Evolutionary conservation across 2,888 invertebrate species (phyloP).

Genomic region (Brachynemurus nebulosus): DNA sequence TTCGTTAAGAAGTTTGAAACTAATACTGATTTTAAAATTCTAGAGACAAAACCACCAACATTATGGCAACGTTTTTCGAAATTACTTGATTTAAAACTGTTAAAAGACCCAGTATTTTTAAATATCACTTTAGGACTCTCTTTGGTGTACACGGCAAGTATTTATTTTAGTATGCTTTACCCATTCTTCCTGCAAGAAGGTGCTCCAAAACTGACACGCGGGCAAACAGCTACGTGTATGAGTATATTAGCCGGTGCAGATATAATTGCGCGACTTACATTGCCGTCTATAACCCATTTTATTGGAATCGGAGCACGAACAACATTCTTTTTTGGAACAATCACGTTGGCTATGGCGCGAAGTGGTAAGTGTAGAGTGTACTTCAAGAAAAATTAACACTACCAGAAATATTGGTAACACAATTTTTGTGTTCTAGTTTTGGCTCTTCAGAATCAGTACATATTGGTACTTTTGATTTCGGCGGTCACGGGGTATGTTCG

Average conservation of each 20-base stretch:
- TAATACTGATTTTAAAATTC: too few relatives aligned
- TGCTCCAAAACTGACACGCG: conserved; percentile 27
- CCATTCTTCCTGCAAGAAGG: conserved; percentile 50
- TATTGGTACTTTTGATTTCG: conserved; percentile 38
- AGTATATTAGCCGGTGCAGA: conserved; percentile 55
- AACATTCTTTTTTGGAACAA: conserved; percentile 46
- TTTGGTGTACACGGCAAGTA: conserved; percentile 49
- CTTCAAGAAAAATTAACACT: conserved; percentile 4
- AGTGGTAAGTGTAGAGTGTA: conserved; percentile 35
- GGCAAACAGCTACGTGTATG: conserved; percentile 52
- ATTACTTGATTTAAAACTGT: conserved; percentile 47
- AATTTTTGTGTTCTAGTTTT: conserved; percentile 34
- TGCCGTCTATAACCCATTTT: conserved; percentile 38
- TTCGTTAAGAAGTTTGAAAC: too few relatives aligned
- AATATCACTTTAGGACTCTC: conserved; percentile 54
- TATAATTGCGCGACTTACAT: conserved; percentile 46
- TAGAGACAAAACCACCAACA: too few relatives aligned
- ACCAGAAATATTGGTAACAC: conserved; percentile 8
- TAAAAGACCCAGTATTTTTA: conserved; percentile 46
- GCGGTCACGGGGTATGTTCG: conserved; percentile 53
- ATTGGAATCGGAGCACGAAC: conserved; percentile 40
- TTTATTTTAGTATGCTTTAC: conserved; percentile 55
- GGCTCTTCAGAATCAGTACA: conserved; percentile 42
- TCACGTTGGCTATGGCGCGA: conserved; percentile 40
- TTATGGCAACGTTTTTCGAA: conserved; percentile 26